Evolutionary conservation across 1,140 invertebrate genomes (phyloP).

Genomic region (Grapholita molesta): DNA sequence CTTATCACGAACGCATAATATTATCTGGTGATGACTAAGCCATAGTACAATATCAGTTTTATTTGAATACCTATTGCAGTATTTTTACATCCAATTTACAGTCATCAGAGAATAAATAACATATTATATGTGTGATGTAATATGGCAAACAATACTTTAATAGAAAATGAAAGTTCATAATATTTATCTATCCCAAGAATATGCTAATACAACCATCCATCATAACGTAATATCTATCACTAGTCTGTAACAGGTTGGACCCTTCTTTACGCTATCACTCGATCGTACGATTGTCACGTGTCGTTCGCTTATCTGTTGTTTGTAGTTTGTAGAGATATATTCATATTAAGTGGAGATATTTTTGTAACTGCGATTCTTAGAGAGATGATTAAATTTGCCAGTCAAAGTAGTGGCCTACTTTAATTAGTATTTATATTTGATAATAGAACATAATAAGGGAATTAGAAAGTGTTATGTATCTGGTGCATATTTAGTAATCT

Average conservation of each 20-base stretch:
- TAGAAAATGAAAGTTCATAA: not conserved
- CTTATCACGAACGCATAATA: not conserved
- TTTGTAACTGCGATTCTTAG: not conserved
- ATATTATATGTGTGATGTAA: too few relatives aligned
- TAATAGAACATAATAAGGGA: too few relatives aligned
- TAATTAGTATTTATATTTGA: not conserved
- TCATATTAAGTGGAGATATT: not conserved
- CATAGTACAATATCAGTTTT: not conserved
- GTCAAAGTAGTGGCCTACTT: not conserved
- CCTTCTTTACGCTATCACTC: not conserved
- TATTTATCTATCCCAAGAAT: not conserved
- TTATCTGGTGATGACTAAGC: not conserved
- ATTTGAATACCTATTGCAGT: not conserved
- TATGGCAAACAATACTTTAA: too few relatives aligned
- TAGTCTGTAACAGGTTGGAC: not conserved
- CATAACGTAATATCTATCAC: not conserved
- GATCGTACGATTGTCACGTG: constrained; percentile 6
- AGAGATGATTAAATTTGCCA: not conserved
- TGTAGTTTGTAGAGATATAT: not conserved
- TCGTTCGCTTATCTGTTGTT: not conserved
- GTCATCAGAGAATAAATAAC: too few relatives aligned
- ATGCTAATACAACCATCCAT: not conserved
- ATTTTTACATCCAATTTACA: not conserved
- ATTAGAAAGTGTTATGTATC: too few relatives aligned
- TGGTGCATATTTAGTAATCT: too few relatives aligned